Evolutionary conservation across 2,888 invertebrate genomes (phyloP).

Genomic region (Coenonympha arcania): DNA sequence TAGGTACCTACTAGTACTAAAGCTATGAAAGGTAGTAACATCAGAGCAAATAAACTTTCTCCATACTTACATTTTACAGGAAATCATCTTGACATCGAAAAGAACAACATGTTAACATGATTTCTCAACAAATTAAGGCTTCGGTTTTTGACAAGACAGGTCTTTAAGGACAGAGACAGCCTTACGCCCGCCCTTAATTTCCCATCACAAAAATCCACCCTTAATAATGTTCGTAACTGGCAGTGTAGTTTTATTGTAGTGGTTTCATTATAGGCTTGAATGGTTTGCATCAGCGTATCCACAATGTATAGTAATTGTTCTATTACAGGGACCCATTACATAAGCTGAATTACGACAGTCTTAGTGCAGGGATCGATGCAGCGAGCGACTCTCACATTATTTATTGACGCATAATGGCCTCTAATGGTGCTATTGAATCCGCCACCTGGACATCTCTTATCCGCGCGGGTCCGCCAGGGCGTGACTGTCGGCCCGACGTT

Average conservation of each 20-base stretch:
- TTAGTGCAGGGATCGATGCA: constrained; percentile 51
- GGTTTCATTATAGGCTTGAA: constrained; percentile 3
- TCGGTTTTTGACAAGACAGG: too few relatives aligned
- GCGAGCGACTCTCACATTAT: constrained; percentile 64
- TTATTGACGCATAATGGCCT: constrained; percentile 71
- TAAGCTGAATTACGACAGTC: constrained; percentile 58
- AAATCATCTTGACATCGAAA: too few relatives aligned
- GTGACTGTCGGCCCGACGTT: constrained; percentile 38
- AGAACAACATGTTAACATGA: too few relatives aligned
- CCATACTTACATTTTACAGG: too few relatives aligned
- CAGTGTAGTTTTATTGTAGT: neutral
- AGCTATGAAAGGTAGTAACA: too few relatives aligned
- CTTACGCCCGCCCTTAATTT: too few relatives aligned
- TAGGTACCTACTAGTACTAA: too few relatives aligned
- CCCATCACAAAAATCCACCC: too few relatives aligned
- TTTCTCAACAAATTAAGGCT: too few relatives aligned
- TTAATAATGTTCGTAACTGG: too few relatives aligned
- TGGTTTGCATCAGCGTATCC: constrained; percentile 8
- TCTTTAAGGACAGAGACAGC: too few relatives aligned
- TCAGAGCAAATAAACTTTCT: too few relatives aligned
- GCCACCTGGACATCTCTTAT: constrained; percentile 66
- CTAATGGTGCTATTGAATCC: constrained; percentile 72
- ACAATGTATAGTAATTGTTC: constrained; percentile 31
- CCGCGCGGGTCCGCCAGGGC: constrained; percentile 43
- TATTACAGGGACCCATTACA: constrained; percentile 60